Base-by-base conservation (phyloP, 2,113 vertebrate genomes). In the Tupaia tana region DNA sequence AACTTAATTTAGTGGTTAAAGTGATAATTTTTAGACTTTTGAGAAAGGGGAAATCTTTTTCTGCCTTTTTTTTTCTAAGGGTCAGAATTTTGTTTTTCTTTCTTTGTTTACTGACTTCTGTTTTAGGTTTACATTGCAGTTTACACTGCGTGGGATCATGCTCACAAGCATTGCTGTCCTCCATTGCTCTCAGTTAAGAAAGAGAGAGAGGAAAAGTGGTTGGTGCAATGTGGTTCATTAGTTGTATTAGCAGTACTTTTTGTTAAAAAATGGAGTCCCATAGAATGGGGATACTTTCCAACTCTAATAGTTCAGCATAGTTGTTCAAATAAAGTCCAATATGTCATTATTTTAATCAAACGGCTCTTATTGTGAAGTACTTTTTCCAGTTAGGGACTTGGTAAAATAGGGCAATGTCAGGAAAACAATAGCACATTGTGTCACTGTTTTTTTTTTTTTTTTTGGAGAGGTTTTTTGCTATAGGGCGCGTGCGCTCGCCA, bases 11-110 rank as follows among this genome's bases (percentile, higher is more conserved):
- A 90, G 19, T 94, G 90, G 80, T 91, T 93, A 84, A 80, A 93
- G 52, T 89, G 86, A 82, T 71, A 69, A 82, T 91, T 95, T 96
- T 96, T 86, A 87, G 88, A 90, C 84, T 78, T 90, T 96, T 92
- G 27, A 73, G 87, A 90, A 69, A 90, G 88, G 78, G 18, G 63
- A 82, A 95, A 90, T 73, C 0, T 70, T 85, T 86, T 92, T 82
- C 52, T 71, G 25, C 25, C 4, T 34, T 92, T 89, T 80, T 75
- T 81, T 70, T 31, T 4, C 12, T 13, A 22, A 73, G 11, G 8
- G 10, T 77, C 52, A 87, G 24, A n/a, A 56, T 66, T 94, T 94
- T 89, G 25, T 67, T 58, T 88, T 73, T 31, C 0, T 70, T 54
- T 84, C 19, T 10, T 14, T 22, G 11, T 58, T 58, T 80, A 73